phyloP scores from a whole-genome alignment of 2,113 vertebrate species.

The Heterotis niloticus region DNA sequence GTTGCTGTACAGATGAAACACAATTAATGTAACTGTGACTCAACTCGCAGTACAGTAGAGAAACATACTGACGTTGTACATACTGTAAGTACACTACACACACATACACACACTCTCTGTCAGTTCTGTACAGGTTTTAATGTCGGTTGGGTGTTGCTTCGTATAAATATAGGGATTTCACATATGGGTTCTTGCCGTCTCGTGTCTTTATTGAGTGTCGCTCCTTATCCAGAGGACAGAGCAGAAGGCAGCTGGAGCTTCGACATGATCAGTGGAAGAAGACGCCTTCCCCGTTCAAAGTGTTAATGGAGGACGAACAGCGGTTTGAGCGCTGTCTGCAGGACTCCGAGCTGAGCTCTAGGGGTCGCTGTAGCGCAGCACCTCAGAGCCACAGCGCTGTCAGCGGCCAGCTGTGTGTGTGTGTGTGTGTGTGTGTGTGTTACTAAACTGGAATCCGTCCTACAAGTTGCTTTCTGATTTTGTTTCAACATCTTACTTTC shows the following conservation, averaged over 20 bases:
- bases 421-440: too few species aligned
- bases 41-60: conserved; percentile 14
- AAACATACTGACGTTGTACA: conserved; percentile 25
- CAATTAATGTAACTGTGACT: conserved; percentile 31
- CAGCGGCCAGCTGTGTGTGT: too few species aligned
- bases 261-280: too few species aligned
- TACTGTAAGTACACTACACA: conserved; percentile 35
- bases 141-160: conserved; percentile 20
- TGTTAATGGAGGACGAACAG: too few species aligned
- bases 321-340: too few species aligned
- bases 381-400: too few species aligned
- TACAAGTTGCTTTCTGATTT: too few species aligned
- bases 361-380: too few species aligned
- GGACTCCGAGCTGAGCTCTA: too few species aligned
- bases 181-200: conserved; percentile 5
- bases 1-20: conserved; percentile 55
- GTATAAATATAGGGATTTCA: conserved; percentile 34
- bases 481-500: too few species aligned
- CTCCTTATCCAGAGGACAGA: not conserved
- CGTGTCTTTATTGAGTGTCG: conserved; percentile 19
- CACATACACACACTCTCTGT: not conserved
- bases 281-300: too few species aligned
- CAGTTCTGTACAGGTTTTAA: conserved; percentile 29
- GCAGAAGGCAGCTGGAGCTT: not conserved
- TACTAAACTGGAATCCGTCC: too few species aligned